Percentiles rank a stretch among this genome's conserved stretches.
phyloP scores from a whole-genome alignment of 2,113 vertebrate species.

The Ariopsis seemanni region DNA sequence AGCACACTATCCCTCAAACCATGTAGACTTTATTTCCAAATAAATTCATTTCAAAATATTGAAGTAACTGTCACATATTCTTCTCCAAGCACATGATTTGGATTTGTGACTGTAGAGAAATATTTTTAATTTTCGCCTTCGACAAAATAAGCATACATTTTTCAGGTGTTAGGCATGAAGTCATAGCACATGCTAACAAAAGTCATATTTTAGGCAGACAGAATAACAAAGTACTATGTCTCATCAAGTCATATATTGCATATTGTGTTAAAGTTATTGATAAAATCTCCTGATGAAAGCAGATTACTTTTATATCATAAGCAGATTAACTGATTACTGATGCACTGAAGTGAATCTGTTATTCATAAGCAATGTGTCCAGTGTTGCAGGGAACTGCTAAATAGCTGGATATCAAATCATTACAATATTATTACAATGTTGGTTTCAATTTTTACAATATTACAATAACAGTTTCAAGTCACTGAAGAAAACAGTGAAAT shows the following conservation, averaged over 20 bases:
- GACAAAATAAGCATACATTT: not conserved
- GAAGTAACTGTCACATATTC: not conserved
- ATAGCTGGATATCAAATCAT: conserved; percentile 25
- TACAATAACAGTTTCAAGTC: not conserved
- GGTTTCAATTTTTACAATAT: not conserved
- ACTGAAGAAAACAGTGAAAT: not conserved
- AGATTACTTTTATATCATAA: conserved; percentile 1
- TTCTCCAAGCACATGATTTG: conserved; percentile 12
- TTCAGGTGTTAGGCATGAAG: not conserved
- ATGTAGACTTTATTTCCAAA: not conserved
- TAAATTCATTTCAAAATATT: not conserved
- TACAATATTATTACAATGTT: too few relatives aligned
- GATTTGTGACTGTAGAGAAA: not conserved
- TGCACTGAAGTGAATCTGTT: conserved; percentile 31
- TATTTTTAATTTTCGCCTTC: not conserved
- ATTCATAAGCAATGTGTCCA: conserved; percentile 25
- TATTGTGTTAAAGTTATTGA: not conserved
- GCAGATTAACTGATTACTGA: conserved; percentile 8
- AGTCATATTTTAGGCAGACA: not conserved
- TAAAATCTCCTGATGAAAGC: not conserved
- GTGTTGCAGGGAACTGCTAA: conserved; percentile 29
- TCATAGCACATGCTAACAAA: conserved; percentile 31
- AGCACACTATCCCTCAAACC: not conserved
- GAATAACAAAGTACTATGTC: not conserved
- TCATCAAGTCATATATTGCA: not conserved